These are phyloP conservation scores for Apodemia duryi DNA, from an alignment of 2,888 invertebrate genomes.

Conservation along the genomic window DNA sequence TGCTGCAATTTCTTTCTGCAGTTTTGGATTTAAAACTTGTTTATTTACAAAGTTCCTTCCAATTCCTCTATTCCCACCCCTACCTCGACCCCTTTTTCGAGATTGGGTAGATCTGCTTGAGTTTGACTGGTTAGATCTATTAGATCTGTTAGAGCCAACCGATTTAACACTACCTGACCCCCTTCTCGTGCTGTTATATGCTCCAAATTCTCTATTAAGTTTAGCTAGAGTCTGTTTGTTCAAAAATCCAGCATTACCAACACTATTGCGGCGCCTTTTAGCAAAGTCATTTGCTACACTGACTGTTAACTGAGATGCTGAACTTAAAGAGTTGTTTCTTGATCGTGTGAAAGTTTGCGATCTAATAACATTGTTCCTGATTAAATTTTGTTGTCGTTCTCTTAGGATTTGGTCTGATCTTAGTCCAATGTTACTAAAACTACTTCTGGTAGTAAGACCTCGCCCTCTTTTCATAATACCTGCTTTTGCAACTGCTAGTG, in stretches of 20 bases:
- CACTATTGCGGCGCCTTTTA: slow-evolving; percentile 62
- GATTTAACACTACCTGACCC: slow-evolving; percentile 69
- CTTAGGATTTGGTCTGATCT: slow-evolving; percentile 70
- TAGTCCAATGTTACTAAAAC: slow-evolving; percentile 62
- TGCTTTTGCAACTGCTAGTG: slow-evolving; percentile 61
- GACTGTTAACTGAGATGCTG: slow-evolving; percentile 62
- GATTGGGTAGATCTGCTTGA: slow-evolving; percentile 47
- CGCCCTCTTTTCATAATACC: slow-evolving; percentile 68
- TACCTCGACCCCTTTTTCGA: slow-evolving; percentile 52
- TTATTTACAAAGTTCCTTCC: slow-evolving; percentile 62
- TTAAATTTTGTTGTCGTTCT: slow-evolving; percentile 52
- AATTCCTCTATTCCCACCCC: slow-evolving; percentile 54
- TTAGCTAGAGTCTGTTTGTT: slow-evolving; percentile 62
- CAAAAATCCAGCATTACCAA: slow-evolving; percentile 60
- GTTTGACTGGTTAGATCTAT: slow-evolving; percentile 50
- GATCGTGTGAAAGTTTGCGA: slow-evolving; percentile 72
- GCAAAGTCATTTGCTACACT: slow-evolving; percentile 69
- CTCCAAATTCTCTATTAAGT: slow-evolving; percentile 58
- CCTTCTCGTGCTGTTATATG: slow-evolving; percentile 50
- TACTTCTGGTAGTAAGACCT: slow-evolving; percentile 56
- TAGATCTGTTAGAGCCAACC: slow-evolving; percentile 58
- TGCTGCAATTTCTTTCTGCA: slow-evolving; percentile 69
- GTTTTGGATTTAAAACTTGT: slow-evolving; percentile 58
- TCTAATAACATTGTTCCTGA: slow-evolving; percentile 55
- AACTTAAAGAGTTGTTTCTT: slow-evolving; percentile 61